A percentile compares a stretch with the other conserved stretches of the same genome.
Evolutionary conservation across 2,113 vertebrate species (phyloP).

Genomic region (Xyliphius kryptos): DNA sequence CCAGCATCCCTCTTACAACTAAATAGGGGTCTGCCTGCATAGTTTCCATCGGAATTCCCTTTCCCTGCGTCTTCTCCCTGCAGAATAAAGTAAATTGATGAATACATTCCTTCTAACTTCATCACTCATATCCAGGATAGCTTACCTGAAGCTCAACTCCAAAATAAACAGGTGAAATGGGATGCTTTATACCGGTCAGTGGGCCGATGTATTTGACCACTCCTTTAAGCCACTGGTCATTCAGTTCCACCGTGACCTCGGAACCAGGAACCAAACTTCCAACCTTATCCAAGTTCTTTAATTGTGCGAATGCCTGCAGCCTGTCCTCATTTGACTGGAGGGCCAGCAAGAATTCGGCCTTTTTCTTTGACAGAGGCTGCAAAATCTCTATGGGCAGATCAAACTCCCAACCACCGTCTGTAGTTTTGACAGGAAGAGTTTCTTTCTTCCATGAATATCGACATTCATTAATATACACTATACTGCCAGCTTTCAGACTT

Average conservation of each 20-base stretch:
- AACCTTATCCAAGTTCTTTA: constrained; percentile 46
- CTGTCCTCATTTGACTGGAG: constrained; percentile 47
- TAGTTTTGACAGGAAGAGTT: constrained; percentile 34
- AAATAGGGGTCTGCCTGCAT: constrained; percentile 24
- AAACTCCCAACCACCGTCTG: fast-evolving
- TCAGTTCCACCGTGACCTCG: constrained; percentile 53
- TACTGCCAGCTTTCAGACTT: constrained; percentile 33
- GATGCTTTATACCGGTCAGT: fast-evolving
- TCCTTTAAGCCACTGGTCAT: constrained; percentile 48
- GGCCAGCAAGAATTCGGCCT: constrained; percentile 57
- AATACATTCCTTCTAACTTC: not conserved
- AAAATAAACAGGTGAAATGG: constrained; percentile 53
- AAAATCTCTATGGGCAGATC: constrained; percentile 1
- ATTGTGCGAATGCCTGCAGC: constrained; percentile 53
- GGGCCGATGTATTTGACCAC: constrained; percentile 64
- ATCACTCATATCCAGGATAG: not conserved
- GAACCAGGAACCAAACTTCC: constrained; percentile 23
- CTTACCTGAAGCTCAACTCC: constrained; percentile 77
- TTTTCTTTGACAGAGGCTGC: constrained; percentile 30
- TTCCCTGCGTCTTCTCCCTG: constrained; percentile 65
- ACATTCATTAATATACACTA: constrained; percentile 53
- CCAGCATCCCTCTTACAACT: constrained; percentile 59
- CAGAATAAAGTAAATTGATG: fast-evolving
- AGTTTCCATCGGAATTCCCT: constrained; percentile 52
- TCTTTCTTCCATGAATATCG: not conserved